Evolutionary conservation across 1,140 invertebrate genomes (phyloP).

Genomic region (Drosophila setifemur): DNA sequence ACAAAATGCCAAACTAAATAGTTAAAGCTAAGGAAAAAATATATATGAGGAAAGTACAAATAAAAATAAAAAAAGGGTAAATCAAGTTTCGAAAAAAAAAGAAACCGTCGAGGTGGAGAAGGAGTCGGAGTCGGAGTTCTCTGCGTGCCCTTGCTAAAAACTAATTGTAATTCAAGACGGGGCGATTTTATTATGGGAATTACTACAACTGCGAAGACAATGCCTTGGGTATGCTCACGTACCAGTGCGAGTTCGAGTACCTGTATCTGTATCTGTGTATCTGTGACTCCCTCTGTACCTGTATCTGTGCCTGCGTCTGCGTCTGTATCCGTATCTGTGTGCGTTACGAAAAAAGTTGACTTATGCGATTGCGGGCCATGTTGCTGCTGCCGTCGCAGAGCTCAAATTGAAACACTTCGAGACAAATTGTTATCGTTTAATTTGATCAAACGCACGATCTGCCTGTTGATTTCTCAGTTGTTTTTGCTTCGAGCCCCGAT

Average conservation of each 20-base stretch:
- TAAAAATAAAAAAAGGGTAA: constrained; percentile 13
- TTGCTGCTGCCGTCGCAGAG: constrained; percentile 21
- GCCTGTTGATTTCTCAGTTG: constrained; percentile 66
- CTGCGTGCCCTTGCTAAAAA: constrained; percentile 58
- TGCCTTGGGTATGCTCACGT: constrained; percentile 42
- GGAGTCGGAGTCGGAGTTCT: background rate
- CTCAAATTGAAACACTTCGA: constrained; percentile 82
- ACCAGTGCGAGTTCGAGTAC: constrained; percentile 6
- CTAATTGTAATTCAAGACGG: constrained; percentile 82
- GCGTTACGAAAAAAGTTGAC: constrained; percentile 66
- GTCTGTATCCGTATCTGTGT: too few relatives aligned
- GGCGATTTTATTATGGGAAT: constrained; percentile 82
- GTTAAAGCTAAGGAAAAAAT: constrained; percentile 60
- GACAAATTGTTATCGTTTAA: constrained; percentile 83
- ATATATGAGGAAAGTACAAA: too few relatives aligned
- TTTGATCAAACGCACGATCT: constrained; percentile 82
- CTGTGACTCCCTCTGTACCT: too few relatives aligned
- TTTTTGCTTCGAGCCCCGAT: constrained; percentile 4
- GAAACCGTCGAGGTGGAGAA: constrained; percentile 7
- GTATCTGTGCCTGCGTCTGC: background rate
- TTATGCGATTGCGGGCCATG: constrained; percentile 64
- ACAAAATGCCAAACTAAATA: constrained; percentile 82
- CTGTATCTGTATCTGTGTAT: background rate
- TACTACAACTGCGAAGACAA: constrained; percentile 70
- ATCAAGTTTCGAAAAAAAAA: constrained; percentile 4